A percentile compares a stretch with the other conserved stretches of the same genome.
Evolutionary conservation across 2,888 invertebrate species (phyloP).

Genomic region (Meiosimyza platycephala): DNA sequence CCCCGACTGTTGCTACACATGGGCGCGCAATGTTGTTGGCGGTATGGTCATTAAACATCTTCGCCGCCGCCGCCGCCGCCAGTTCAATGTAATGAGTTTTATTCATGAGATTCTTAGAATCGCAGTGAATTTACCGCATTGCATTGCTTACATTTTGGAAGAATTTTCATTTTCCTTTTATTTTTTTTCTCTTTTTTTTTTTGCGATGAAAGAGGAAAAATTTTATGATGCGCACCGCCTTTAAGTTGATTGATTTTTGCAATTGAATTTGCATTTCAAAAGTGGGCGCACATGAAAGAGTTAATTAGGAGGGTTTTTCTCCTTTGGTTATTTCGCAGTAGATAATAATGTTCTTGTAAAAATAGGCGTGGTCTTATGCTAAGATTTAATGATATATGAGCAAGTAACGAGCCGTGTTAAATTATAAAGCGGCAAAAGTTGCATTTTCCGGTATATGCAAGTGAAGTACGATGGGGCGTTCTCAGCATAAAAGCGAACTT

Average conservation of each 20-base stretch:
- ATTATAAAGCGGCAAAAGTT: too few species aligned
- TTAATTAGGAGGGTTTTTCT: conserved; percentile 1
- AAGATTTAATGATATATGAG: too few species aligned
- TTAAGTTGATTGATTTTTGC: background rate
- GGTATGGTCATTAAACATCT: conserved; percentile 9
- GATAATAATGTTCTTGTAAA: too few species aligned
- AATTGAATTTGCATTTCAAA: background rate
- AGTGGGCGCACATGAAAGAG: background rate
- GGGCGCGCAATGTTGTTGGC: conserved; percentile 1
- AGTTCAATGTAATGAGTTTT: conserved; percentile 24
- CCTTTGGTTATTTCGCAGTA: background rate
- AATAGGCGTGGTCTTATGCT: too few species aligned
- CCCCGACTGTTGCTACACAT: conserved; percentile 14
- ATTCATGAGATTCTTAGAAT: conserved; percentile 30
- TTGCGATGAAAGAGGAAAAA: background rate
- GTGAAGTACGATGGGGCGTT: too few species aligned
- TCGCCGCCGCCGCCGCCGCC: background rate
- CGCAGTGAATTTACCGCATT: background rate
- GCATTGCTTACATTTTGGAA: background rate
- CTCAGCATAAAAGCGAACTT: too few species aligned
- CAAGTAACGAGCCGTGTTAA: too few species aligned
- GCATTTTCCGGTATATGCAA: too few species aligned
- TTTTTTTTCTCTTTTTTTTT: conserved; percentile 5
- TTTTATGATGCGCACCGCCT: too few species aligned
- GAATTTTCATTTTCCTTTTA: background rate